Evolutionary conservation across 2,797 vertebrate genomes (phyloP), one percentile per base, ranked within the genome.

Genomic region (Apogon talboti): DNA sequence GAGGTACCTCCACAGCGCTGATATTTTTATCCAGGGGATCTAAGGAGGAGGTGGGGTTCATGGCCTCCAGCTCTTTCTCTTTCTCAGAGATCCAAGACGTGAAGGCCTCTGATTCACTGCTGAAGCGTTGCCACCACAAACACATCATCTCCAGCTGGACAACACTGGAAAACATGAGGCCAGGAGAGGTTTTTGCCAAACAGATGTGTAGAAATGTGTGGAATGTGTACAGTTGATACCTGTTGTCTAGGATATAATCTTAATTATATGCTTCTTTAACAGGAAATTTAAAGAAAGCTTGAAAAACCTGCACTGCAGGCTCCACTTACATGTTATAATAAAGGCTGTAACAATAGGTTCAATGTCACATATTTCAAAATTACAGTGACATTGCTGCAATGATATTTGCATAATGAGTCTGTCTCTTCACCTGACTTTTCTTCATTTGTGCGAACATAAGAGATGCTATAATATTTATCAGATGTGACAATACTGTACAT

Each of bases 141-240:
- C 94, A 95, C 91, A 95, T 91, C 89, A 89, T 94, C 92, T 98
- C 95, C 92, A 98, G 94, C 89, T 94, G 95, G 89, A 92, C 94
- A 90, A 96, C 92, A 91, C 97, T 98, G 57, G 16, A 66, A 75
- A 38, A 76, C 37, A 70, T 24, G 28, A 66, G 40, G 65, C 40
- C 0, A 48, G n/a, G 8, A 13, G 40, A 55, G 19, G 64, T 0
- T 57, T 21, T 50, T 1, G 5, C 28, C 13, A 54, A 44, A 44
- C 30, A 46, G 8, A n/a, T 38, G 11, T 12, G 8, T 41, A 38
- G n/a, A 13, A 54, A 65, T 40, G 14, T 50, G 9, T 59, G 66
- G 19, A 49, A 66, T 37, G 59, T 52, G 4, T 15, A 51, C 15
- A 38, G 28, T 24, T 24, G 21, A 24, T 24, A 24, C 21, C 21